These are phyloP conservation scores for Leptopilina syphax DNA, from an alignment of 2,888 invertebrate genomes.

Conservation along the genomic window DNA sequence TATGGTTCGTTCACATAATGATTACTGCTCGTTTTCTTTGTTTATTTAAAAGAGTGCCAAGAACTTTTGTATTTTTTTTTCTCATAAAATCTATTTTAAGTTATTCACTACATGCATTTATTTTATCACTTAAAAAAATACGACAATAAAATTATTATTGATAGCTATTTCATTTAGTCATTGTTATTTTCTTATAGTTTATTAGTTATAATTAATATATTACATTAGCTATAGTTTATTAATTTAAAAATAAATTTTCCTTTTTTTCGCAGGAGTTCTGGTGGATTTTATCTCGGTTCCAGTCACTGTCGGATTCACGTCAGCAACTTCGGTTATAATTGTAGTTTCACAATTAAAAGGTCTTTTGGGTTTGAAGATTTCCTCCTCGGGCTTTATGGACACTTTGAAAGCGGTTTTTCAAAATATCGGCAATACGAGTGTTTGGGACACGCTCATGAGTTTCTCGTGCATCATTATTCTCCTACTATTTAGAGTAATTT, in stretches of 20 bases:
- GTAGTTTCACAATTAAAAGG: conserved; percentile 90
- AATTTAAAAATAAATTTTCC: background rate
- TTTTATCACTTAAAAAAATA: conserved; percentile 6
- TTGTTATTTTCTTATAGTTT: no score
- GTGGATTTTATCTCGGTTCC: conserved; percentile 94
- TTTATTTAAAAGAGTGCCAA: background rate
- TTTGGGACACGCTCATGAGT: conserved; percentile 86
- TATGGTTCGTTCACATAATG: background rate
- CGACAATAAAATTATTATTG: background rate
- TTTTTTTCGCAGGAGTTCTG: conserved; percentile 83
- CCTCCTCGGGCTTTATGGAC: conserved; percentile 86
- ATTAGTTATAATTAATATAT: no score
- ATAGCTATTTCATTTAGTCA: background rate
- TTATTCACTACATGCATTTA: background rate
- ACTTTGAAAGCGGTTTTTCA: conserved; percentile 84
- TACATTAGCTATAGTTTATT: background rate
- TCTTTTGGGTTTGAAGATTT: conserved; percentile 85
- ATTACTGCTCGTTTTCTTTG: conserved; percentile 20
- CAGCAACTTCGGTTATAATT: conserved; percentile 94
- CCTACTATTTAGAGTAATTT: conserved; percentile 85
- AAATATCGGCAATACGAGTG: conserved; percentile 83
- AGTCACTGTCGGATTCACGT: conserved; percentile 93
- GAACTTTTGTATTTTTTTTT: background rate
- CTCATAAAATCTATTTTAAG: background rate
- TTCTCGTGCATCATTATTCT: conserved; percentile 85